Evolutionary conservation across 2,888 invertebrate genomes (phyloP).

Genomic region (Argyresthia albistria): DNA sequence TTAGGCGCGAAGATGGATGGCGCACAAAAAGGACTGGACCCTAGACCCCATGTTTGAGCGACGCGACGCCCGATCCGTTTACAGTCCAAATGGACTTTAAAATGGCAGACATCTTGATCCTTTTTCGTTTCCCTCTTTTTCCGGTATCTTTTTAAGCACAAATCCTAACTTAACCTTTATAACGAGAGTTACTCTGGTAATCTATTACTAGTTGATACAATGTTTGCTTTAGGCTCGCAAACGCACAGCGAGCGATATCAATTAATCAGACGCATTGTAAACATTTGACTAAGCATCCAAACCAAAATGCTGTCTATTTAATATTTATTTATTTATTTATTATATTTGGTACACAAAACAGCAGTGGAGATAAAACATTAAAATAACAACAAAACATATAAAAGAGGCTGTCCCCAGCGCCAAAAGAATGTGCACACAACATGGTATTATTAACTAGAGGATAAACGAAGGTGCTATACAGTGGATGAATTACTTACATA

Average conservation of each 20-base stretch:
- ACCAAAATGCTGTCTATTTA: conserved; percentile 6
- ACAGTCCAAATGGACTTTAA: conserved; percentile 50
- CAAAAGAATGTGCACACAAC: too few relatives aligned
- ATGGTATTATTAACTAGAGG: too few relatives aligned
- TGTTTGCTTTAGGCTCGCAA: not conserved
- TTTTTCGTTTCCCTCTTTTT: conserved; percentile 11
- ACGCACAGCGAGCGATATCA: not conserved
- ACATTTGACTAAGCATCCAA: conserved; percentile 6
- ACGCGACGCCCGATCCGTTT: conserved; percentile 23
- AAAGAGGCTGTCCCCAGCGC: too few relatives aligned
- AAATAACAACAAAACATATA: too few relatives aligned
- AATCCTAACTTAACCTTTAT: not conserved
- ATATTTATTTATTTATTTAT: too few relatives aligned
- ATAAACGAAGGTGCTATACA: too few relatives aligned
- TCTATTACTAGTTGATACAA: not conserved
- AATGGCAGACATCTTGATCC: conserved; percentile 15
- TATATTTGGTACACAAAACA: too few relatives aligned
- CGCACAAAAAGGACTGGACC: not conserved
- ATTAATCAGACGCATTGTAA: conserved; percentile 8
- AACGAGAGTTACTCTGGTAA: not conserved
- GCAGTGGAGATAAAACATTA: too few relatives aligned
- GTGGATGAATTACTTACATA: too few relatives aligned
- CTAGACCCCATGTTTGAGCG: conserved; percentile 8
- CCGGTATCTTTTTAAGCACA: not conserved
- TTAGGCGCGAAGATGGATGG: conserved; percentile 37